A percentile compares a stretch with the other conserved stretches of the same genome.
phyloP scores from a whole-genome alignment of 64 coral and sea anemone species.

The Montipora sp. region DNA sequence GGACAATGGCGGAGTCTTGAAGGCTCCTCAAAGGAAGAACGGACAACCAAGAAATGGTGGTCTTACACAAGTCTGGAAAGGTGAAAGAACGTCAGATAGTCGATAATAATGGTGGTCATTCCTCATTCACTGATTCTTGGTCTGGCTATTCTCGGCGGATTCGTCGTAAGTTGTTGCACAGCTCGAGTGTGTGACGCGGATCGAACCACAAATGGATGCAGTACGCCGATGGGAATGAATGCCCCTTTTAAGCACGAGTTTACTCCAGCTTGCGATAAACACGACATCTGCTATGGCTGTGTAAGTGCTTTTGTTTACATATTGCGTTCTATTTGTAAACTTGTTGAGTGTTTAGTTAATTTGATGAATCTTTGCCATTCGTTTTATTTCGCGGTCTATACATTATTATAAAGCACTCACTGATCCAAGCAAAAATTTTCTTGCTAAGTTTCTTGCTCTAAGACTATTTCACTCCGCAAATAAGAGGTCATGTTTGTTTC shows the following conservation, averaged over 20 bases:
- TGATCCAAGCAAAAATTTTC: too few relatives aligned
- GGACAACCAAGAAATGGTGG: slow-evolving; percentile 4
- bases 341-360: too few relatives aligned
- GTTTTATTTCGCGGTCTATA: too few relatives aligned
- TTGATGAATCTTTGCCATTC: too few relatives aligned
- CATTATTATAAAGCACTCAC: too few relatives aligned
- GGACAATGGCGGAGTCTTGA: not conserved
- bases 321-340: not conserved
- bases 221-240: slow-evolving; percentile 91
- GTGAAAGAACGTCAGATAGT: not conserved
- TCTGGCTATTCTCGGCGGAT: slow-evolving; percentile 42
- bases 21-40: slow-evolving; percentile 6
- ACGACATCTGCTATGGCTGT: slow-evolving; percentile 99
- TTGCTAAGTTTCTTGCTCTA: too few relatives aligned
- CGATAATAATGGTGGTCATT: slow-evolving; percentile 1
- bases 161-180: slow-evolving; percentile 41
- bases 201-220: slow-evolving; percentile 85
- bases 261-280: slow-evolving; percentile 95
- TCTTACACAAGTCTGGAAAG: not conserved
- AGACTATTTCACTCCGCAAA: too few relatives aligned
- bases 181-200: slow-evolving; percentile 86
- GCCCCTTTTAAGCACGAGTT: slow-evolving; percentile 90
- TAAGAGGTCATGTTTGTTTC: too few relatives aligned
- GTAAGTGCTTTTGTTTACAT: slow-evolving; percentile 68
- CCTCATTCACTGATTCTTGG: not conserved